Base-by-base conservation (phyloP, 30 jellyfish, hydroid and myxozoan genomes). In the Aurelia sp. region DNA sequence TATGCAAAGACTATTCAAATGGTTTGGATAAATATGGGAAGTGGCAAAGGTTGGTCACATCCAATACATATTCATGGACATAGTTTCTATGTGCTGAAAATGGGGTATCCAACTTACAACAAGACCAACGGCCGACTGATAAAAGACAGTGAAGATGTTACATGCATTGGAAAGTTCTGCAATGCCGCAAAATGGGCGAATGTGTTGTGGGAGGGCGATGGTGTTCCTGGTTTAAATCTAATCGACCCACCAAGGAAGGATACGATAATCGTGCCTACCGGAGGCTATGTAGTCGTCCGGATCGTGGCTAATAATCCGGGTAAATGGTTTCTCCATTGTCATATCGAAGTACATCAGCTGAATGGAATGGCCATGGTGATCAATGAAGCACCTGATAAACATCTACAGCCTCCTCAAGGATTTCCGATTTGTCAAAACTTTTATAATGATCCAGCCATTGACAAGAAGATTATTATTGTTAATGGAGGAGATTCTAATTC, bases 281-380 rank as follows among this genome's bases (percentile, higher is more conserved):
- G 99, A 4, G 98, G 97, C 11, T 93, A 87, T 63, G 98, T 93
- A n/a, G 97, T 93, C 13, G n/a, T 93, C 21, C 78, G 98, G 35
- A 81, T 93, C 48, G 89, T 96, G 74, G 88, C 98, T 16, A 88
- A 93, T 52, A 93, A 93, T 79, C 98, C 98, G 5, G 98, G 98
- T 3, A 88, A 84, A 72, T 93, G 98, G 98, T 93, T 93, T 79
- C 63, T 93, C 88, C 98, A 93, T 78, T 93, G 98, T 76, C 98
- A 93, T 24, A 87, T 93, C 30, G 98, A 87, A 67, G 97, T 93
- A 13, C 98, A 93, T 67, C 84, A 91, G 2, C 53, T 85, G 50
- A 97, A 93, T 59, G 98, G 98, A 10, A 93, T 93, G 98, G 98
- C 98, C 24, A 82, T 93, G 96, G 93, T 93, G 38, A n/a, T 93